Evolutionary conservation across 1,140 invertebrate genomes (phyloP).

Genomic region (Onthophagus taurus): DNA sequence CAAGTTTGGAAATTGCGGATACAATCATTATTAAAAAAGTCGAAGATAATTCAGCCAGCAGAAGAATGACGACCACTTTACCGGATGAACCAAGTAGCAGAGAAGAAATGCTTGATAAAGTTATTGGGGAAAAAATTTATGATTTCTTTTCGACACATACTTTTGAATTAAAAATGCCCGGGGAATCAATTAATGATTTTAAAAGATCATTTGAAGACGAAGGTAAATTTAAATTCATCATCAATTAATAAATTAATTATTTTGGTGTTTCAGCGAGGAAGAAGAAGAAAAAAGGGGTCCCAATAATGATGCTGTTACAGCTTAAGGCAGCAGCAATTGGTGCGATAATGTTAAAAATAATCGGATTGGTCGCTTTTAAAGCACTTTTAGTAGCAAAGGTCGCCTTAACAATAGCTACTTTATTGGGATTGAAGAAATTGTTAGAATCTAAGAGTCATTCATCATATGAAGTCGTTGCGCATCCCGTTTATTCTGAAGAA

Average conservation of each 20-base stretch:
- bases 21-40: constrained; percentile 60
- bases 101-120: constrained; percentile 66
- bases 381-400: constrained; percentile 72
- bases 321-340: constrained; percentile 69
- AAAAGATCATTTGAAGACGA: constrained; percentile 50
- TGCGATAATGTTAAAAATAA: constrained; percentile 62
- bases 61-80: constrained; percentile 44
- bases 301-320: constrained; percentile 63
- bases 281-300: constrained; percentile 51
- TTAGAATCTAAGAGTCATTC: constrained; percentile 56
- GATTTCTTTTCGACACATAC: constrained; percentile 69
- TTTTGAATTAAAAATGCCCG: constrained; percentile 65
- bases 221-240: constrained; percentile 36
- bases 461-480: constrained; percentile 59
- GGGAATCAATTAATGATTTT: constrained; percentile 54
- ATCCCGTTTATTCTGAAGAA: constrained; percentile 55
- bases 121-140: constrained; percentile 60
- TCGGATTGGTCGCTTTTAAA: constrained; percentile 73
- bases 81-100: constrained; percentile 58
- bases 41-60: constrained; percentile 40
- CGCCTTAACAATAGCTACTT: constrained; percentile 61
- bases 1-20: constrained; percentile 50
- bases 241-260: background rate
- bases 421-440: constrained; percentile 71
- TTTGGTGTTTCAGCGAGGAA: constrained; percentile 38